A percentile compares a stretch with the other conserved stretches of the same genome.
Evolutionary conservation across 92 coral and sea anemone species (phyloP).

Genomic region (Plumapathes pennacea): DNA sequence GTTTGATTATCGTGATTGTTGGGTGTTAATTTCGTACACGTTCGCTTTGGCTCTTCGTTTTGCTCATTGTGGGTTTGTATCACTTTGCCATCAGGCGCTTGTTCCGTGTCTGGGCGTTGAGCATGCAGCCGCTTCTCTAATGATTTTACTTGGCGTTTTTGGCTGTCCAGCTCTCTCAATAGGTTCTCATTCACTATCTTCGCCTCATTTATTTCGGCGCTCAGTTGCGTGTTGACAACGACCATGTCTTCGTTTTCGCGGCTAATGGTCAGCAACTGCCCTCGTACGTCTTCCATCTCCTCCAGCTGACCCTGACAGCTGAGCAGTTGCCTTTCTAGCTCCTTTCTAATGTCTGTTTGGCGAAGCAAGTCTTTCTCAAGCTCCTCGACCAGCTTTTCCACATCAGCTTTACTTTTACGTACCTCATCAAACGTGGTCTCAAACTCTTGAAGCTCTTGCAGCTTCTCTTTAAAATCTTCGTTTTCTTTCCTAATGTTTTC

Average conservation of each 20-base stretch:
- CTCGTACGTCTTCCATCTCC: constrained; percentile 27
- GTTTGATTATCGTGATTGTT: no score
- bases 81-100: no score
- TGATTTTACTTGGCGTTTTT: constrained; percentile 2
- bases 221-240: constrained; percentile 10
- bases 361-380: constrained; percentile 76
- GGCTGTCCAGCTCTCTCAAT: constrained; percentile 2
- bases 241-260: constrained; percentile 58
- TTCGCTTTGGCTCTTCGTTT: no score
- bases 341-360: constrained; percentile 62
- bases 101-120: no score
- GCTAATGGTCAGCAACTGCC: constrained; percentile 36
- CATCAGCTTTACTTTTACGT: constrained; percentile 58
- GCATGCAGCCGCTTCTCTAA: constrained; percentile 10
- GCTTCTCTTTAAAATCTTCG: constrained; percentile 32
- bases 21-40: no score
- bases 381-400: constrained; percentile 72
- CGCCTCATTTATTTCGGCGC: constrained; percentile 10
- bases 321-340: constrained; percentile 42
- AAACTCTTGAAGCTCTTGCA: constrained; percentile 43
- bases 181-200: constrained; percentile 9
- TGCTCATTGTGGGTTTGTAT: no score
- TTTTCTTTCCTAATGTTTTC: constrained; percentile 35
- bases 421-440: constrained; percentile 41
- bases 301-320: constrained; percentile 39